Conservation (phyloP, 2,113 vertebrate species). For the Silurus glanis region DNA sequence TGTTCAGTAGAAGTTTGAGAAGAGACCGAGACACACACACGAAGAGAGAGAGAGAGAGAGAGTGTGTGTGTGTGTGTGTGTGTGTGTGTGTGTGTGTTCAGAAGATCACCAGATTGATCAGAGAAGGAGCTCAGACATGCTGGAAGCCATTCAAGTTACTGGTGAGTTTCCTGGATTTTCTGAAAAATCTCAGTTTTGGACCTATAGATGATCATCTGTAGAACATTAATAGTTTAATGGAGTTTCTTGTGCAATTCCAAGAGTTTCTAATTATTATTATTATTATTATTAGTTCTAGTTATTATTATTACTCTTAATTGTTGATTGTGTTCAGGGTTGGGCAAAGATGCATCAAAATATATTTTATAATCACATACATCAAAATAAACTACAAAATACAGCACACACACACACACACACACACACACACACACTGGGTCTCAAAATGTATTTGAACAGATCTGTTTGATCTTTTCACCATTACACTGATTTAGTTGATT, state of each 20-base stretch:
- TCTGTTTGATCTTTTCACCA: no score
- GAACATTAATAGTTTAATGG: not conserved
- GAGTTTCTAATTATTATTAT: not conserved
- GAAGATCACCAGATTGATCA: not conserved
- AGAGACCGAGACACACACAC: no score
- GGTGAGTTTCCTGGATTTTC: slow-evolving; percentile 55
- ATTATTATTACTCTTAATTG: not conserved
- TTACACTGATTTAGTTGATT: no score
- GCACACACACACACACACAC: no score
- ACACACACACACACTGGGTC: no score
- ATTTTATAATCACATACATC: no score
- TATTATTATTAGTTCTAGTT: not conserved
- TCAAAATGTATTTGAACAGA: no score
- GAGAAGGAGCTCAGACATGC: slow-evolving; percentile 55
- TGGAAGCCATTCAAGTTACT: slow-evolving; percentile 69
- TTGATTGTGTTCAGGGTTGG: no score
- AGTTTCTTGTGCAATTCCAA: not conserved
- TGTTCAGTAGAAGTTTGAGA: no score
- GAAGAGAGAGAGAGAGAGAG: not conserved
- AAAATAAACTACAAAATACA: no score
- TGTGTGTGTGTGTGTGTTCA: not conserved
- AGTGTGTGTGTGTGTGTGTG: not conserved
- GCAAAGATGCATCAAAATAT: no score
- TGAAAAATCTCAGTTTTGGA: not conserved
- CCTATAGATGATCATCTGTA: not conserved